phyloP scores from a whole-genome alignment of 2,113 vertebrate species.

The Carassius gibelio region DNA sequence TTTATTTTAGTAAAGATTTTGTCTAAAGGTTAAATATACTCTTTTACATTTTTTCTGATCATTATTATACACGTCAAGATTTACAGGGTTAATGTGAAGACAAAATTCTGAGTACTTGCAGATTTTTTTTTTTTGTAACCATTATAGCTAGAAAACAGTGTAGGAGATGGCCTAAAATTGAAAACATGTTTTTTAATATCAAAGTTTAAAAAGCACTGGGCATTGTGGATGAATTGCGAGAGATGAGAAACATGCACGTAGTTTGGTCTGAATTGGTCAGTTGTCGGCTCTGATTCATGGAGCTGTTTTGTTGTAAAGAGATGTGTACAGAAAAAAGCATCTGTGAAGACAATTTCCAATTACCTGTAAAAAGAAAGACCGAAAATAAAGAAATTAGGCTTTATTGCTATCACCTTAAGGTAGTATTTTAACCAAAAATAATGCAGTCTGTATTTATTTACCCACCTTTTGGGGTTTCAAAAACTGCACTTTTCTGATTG shows the following conservation, averaged over 20 bases:
- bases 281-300: neutral
- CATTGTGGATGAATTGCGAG: neutral
- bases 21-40: too few species aligned
- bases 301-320: neutral
- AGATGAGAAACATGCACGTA: neutral
- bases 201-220: neutral
- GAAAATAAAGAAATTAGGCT: neutral
- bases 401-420: neutral
- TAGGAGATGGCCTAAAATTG: neutral
- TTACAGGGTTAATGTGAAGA: neutral
- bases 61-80: too few species aligned
- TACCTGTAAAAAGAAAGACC: neutral
- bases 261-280: neutral
- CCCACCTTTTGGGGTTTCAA: neutral
- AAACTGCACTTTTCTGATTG: neutral
- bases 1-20: too few species aligned
- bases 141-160: neutral
- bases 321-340: neutral
- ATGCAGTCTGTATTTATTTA: neutral
- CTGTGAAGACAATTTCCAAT: neutral
- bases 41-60: too few species aligned
- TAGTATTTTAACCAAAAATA: neutral
- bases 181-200: neutral
- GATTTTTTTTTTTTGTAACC: neutral
- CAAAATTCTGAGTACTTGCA: too few species aligned